Base-by-base conservation (phyloP, 35 echinoderm and acorn worm species). In the Heliocidaris tuberculata region DNA sequence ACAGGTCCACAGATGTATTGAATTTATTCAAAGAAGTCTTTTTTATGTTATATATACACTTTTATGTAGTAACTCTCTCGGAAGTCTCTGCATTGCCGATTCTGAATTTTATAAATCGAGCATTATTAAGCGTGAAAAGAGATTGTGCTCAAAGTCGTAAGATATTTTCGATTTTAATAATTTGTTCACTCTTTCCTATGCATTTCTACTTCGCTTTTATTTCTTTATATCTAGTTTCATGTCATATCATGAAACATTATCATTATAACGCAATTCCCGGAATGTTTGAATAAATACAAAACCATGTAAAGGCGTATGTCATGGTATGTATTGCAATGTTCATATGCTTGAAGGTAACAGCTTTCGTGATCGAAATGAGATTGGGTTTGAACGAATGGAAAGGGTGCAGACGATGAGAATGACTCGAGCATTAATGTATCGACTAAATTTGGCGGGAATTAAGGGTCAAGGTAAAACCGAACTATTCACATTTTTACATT, bases 401-500 rank as follows among this genome's bases (percentile, higher is more conserved):
- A 78, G 65, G 21, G 65, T 78, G 65, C 65, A 78, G 65, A 78
- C 65, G 65, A 78, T 8, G 15, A 78, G 65, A 78, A 78, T 78
- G 65, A 78, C 65, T 78, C 65, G 65, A 78, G 65, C 65, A 78
- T 78, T 78, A 78, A 78, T 78, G 65, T 78, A 78, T 78, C 65
- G 65, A 78, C 65, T 78, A 78, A n/a, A 78, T 78, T 78, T 78
- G 65, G 65, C 21, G 65, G 65, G 65, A 78, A 21, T 78, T 7
- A 78, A 1, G 21, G 65, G 65, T 78, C 65, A 78, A 78, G 65
- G 65, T n/a, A 78, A 78, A 78, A 78, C 27, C 65, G 27, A 5
- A 78, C 17, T 78, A 21, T 78, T 19, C 19, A 78, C 19, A 78
- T 27, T 71, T 71, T 27, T 71, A 24, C 6, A 27, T 78, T 78